Percentiles rank a stretch among this genome's conserved stretches.
phyloP scores from a whole-genome alignment of 2,113 vertebrate genomes.

The Echinops telfairi region DNA sequence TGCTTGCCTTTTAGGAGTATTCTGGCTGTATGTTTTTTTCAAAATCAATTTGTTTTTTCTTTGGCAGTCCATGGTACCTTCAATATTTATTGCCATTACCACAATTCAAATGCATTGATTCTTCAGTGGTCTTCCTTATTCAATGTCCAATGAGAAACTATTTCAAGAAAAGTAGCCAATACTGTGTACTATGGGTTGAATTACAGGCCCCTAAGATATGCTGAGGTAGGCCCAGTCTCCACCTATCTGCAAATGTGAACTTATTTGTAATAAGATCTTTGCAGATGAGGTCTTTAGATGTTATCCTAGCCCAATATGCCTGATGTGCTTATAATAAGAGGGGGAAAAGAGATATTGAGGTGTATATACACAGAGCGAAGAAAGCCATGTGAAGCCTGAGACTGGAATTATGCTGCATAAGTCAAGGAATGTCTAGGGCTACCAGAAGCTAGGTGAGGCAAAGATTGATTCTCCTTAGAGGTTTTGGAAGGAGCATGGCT shows the following conservation, averaged over 20 bases:
- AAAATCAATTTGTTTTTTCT: no score
- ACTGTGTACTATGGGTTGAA: neutral
- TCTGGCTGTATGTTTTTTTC: no score
- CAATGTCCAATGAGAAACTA: neutral
- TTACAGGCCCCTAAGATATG: neutral
- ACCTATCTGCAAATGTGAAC: neutral
- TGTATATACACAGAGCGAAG: neutral
- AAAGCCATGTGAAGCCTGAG: neutral
- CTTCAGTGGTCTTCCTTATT: no score
- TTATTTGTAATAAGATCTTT: neutral
- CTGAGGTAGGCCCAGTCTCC: neutral
- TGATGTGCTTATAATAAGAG: neutral
- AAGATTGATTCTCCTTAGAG: neutral
- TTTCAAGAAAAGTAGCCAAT: neutral
- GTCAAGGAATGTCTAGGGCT: neutral
- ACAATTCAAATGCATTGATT: no score
- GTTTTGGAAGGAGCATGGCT: neutral
- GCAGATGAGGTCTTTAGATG: neutral
- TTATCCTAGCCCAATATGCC: neutral
- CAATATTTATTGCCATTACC: no score
- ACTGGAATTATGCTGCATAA: neutral
- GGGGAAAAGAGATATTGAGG: neutral
- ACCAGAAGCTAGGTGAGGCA: neutral
- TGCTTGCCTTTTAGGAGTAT: no score
- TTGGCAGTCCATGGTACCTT: no score